These are phyloP conservation scores for Caenorhabditis angaria DNA, from an alignment of 2,888 invertebrate species.

Conservation along the genomic window DNA sequence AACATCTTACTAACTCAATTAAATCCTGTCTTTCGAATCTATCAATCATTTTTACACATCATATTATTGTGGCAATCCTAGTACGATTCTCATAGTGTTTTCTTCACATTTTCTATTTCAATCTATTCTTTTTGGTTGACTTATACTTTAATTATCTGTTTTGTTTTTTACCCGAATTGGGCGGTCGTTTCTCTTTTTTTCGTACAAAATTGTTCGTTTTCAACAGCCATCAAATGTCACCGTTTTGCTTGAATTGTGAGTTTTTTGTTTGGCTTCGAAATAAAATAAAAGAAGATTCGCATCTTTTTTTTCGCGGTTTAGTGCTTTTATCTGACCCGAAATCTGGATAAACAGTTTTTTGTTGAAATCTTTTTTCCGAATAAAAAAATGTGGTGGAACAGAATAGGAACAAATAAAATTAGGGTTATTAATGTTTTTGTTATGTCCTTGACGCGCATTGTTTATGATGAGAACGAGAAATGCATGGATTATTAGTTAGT, in stretches of 20 bases:
- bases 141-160: slow-evolving; percentile 7
- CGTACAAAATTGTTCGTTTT: neutral
- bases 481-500: neutral
- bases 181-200: slow-evolving; percentile 18
- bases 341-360: slow-evolving; percentile 12
- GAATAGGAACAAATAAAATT: neutral
- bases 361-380: neutral
- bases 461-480: neutral
- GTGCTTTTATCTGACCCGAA: slow-evolving; percentile 38
- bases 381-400: neutral
- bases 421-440: neutral
- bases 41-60: neutral
- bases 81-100: no score
- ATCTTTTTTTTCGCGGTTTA: slow-evolving; percentile 10
- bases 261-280: neutral
- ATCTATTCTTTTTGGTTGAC: slow-evolving; percentile 1
- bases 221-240: neutral
- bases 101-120: neutral
- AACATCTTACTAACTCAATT: slow-evolving; percentile 12
- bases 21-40: slow-evolving; percentile 13
- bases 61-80: neutral
- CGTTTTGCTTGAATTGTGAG: neutral
- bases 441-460: neutral
- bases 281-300: neutral
- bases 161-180: slow-evolving; percentile 22